Base-by-base conservation (phyloP, 2,113 vertebrate species). In the Brachypteracias leptosomus region DNA sequence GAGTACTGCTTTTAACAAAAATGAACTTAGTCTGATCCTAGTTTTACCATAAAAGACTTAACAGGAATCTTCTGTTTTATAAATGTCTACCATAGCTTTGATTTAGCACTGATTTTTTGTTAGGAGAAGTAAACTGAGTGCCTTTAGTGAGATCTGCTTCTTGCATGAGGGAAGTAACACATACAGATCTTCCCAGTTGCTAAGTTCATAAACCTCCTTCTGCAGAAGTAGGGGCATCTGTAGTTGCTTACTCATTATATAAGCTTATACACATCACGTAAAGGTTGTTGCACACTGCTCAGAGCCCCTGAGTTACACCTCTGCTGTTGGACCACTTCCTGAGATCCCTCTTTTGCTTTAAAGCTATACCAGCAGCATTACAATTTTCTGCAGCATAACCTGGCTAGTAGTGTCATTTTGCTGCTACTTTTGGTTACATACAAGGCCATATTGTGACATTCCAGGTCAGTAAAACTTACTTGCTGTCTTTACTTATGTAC, bases 1-100 rank as follows among this genome's bases (percentile, higher is more conserved):
- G 44, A 68, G 93, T 89, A 88, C 88, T 59, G n/a, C 31, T 72
- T 91, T 75, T 90, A 68, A 79, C 44, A 79, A 72, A 95, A 95
- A 59, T 12, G 5, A 20, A 35, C 81, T 46, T 19, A 65, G n/a
- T 21, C 44, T 57, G 62, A 36, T 91, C 76, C 81, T 68, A 75
- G 26, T 72, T 93, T 79, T 89, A 79, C 57, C 11, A 28, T 54
- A 29, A 55, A 76, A 61, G 35, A 55, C 38, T 87, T 72, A 36
- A 70, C 8, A 52, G 51, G 20, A 36, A 36, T 63, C 29, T 59
- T 78, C 35, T 78, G 49, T 29, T 82, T 46, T 85, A 16, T 59
- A 59, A 44, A 65, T 75, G 65, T 62, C 57, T 85, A 16, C 68
- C 8, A 10, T 16, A 36, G 63, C 35, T 86, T 94, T 89, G 54